Conservation (phyloP, 2,113 vertebrate species). For the Progne subis region DNA sequence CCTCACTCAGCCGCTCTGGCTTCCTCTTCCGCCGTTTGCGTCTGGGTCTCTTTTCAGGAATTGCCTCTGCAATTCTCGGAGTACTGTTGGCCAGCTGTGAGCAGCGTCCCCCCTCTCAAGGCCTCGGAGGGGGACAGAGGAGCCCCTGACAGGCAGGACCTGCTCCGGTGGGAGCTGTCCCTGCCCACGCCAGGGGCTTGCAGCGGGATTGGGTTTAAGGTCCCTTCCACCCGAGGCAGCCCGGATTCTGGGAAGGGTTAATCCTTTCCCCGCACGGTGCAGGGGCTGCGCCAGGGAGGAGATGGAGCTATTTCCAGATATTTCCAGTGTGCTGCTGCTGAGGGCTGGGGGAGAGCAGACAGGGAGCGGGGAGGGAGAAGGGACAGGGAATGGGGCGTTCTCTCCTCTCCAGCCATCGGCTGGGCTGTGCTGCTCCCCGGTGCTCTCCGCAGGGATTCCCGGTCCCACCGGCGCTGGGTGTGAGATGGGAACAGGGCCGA, state of each 20-base stretch:
- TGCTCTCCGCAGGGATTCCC: background rate
- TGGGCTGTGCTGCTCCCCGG: rapidly evolving
- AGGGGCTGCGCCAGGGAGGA: background rate
- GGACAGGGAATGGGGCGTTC: no score
- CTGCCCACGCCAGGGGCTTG: background rate
- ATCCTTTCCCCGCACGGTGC: rapidly evolving
- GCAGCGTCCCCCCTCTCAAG: rapidly evolving
- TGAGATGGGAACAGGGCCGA: rapidly evolving
- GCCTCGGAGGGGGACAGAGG: background rate
- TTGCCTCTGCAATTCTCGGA: rapidly evolving
- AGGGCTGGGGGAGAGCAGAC: background rate
- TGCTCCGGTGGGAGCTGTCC: background rate
- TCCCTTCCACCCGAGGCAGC: background rate
- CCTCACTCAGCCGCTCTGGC: rapidly evolving
- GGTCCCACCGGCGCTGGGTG: rapidly evolving
- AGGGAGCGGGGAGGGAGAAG: background rate
- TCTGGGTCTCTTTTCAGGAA: background rate
- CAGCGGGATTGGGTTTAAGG: background rate
- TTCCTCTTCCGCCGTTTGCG: rapidly evolving
- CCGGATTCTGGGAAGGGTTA: background rate
- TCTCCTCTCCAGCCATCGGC: rapidly evolving
- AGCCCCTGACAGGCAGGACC: background rate
- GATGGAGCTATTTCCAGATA: background rate
- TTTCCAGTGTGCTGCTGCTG: background rate
- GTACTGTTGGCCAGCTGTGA: rapidly evolving